A percentile compares a stretch with the other conserved stretches of the same genome.
phyloP scores from a whole-genome alignment of 1,140 invertebrate genomes.

The Coelopa frigida region DNA sequence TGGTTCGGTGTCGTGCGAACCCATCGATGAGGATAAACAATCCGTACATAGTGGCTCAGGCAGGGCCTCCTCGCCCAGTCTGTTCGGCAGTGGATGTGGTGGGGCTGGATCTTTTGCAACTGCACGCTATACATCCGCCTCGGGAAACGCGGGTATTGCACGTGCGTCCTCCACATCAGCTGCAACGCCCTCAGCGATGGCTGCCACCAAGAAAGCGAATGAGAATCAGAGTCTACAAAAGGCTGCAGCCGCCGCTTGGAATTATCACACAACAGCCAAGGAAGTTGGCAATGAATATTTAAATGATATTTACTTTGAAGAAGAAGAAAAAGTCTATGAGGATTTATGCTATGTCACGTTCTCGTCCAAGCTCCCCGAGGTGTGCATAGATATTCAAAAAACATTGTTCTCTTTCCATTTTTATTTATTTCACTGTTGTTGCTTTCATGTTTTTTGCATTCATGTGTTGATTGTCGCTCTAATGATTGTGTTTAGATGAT shows the following conservation, averaged over 20 bases:
- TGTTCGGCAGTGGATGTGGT: background rate
- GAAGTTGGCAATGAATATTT: conserved; percentile 39
- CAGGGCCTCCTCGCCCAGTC: conserved; percentile 2
- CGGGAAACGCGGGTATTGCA: no score
- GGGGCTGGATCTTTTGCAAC: background rate
- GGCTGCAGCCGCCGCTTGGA: conserved; percentile 35
- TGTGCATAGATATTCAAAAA: conserved; percentile 32
- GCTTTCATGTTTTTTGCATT: no score
- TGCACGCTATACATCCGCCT: no score
- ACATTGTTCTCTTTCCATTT: no score
- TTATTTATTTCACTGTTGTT: no score
- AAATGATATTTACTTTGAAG: conserved; percentile 36
- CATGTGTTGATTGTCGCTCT: no score
- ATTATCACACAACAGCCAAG: conserved; percentile 24
- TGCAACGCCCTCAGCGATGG: no score
- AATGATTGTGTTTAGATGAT: no score
- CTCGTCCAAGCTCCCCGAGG: conserved; percentile 57
- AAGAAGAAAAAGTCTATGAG: conserved; percentile 79
- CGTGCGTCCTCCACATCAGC: no score
- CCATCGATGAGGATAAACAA: conserved; percentile 18
- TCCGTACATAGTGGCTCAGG: conserved; percentile 14
- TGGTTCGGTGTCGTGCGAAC: conserved; percentile 28
- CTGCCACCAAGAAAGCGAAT: background rate
- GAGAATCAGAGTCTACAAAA: conserved; percentile 31
- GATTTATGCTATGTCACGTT: conserved; percentile 81